phyloP scores from a whole-genome alignment of 2,113 vertebrate genomes.

The Rattus norvegicus region DNA sequence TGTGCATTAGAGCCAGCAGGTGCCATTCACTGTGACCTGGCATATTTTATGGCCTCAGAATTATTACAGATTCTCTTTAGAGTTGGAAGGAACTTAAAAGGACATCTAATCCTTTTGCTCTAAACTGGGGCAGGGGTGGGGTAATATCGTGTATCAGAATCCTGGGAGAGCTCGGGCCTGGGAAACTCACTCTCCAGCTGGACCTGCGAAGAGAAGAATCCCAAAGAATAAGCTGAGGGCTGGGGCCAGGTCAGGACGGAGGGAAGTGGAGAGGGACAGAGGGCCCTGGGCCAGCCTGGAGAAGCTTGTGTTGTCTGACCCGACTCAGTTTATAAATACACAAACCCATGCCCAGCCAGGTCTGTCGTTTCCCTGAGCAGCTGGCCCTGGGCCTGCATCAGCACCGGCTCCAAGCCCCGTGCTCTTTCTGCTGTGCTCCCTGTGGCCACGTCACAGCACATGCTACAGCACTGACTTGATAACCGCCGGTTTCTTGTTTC shows the following conservation, averaged over 20 bases:
- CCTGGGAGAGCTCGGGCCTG: not conserved
- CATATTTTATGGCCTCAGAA: not conserved
- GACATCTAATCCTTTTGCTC: conserved; percentile 12
- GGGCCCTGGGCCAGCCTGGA: not conserved
- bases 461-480: not conserved
- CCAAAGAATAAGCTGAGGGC: not conserved
- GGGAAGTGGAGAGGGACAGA: not conserved
- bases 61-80: conserved; percentile 16
- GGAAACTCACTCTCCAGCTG: not conserved
- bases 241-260: not conserved
- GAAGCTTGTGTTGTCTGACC: not conserved
- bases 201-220: conserved; percentile 1
- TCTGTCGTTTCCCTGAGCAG: not conserved
- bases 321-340: not conserved
- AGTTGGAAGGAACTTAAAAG: not conserved
- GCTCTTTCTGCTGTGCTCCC: not conserved
- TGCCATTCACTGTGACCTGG: not conserved
- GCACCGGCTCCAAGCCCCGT: not conserved
- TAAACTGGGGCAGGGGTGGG: not conserved
- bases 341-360: not conserved
- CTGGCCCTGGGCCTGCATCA: not conserved
- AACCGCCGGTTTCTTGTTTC: conserved; percentile 15
- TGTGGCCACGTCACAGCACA: not conserved
- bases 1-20: not conserved
- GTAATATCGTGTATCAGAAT: not conserved